phyloP scores from a whole-genome alignment of 2,797 vertebrate genomes.

The Limosa lapponica region DNA sequence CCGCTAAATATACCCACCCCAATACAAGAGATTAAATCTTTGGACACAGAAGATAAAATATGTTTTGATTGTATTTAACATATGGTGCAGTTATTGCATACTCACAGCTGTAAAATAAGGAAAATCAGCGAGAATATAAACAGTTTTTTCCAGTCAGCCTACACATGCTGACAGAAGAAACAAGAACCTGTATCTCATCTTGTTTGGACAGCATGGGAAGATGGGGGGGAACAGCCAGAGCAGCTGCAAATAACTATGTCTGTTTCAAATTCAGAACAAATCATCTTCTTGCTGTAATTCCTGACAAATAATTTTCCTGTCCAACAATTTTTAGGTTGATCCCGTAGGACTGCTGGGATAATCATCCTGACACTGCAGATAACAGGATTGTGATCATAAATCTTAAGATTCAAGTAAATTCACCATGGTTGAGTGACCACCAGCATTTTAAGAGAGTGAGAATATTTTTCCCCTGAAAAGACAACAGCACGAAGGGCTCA shows the following conservation, averaged over 20 bases:
- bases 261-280: slow-evolving; percentile 57
- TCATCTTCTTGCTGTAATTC: slow-evolving; percentile 27
- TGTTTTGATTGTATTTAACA: not conserved
- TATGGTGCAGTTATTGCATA: not conserved
- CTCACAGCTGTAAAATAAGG: not conserved
- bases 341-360: not conserved
- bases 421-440: slow-evolving; percentile 43
- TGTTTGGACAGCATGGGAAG: slow-evolving; percentile 22
- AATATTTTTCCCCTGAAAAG: slow-evolving; percentile 4
- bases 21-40: not conserved
- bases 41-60: not conserved
- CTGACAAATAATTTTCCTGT: slow-evolving; percentile 48
- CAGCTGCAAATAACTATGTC: slow-evolving; percentile 40
- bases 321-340: slow-evolving; percentile 50
- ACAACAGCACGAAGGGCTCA: not conserved
- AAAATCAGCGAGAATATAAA: not conserved
- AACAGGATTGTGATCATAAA: slow-evolving; percentile 55
- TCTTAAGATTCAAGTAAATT: slow-evolving; percentile 49
- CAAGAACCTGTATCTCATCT: not conserved
- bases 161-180: not conserved
- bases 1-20: not conserved
- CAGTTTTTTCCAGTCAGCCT: not conserved
- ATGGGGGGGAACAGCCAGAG: not conserved
- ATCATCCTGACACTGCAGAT: slow-evolving; percentile 60
- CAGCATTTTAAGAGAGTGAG: not conserved